These are phyloP conservation scores for Nasonia longicornis DNA, from an alignment of 1,140 invertebrate species.

Conservation along the genomic window DNA sequence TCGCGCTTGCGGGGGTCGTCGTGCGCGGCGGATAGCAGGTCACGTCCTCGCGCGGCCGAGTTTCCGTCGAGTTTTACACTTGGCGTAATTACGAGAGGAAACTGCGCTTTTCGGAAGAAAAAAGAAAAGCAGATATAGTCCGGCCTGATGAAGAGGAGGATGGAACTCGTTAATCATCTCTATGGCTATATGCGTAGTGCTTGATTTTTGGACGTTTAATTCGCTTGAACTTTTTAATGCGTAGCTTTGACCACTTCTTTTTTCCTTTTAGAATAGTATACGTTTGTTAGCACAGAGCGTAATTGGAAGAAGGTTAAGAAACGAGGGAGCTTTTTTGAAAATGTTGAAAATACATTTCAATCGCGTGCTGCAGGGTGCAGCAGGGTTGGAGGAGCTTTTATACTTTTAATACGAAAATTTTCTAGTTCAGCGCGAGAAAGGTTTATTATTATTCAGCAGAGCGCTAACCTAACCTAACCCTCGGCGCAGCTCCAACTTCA, in stretches of 20 bases:
- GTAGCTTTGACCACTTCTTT: too few species aligned
- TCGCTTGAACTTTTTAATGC: neutral
- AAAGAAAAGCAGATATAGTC: neutral
- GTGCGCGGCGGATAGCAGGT: neutral
- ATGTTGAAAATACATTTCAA: conserved; percentile 18
- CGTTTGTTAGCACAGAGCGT: too few species aligned
- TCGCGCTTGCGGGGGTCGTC: neutral
- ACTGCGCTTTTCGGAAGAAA: neutral
- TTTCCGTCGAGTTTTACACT: conserved; percentile 9
- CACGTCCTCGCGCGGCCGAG: conserved; percentile 8
- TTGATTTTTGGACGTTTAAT: neutral
- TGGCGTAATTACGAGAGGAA: conserved; percentile 2
- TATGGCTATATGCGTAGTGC: neutral
- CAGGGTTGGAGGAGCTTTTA: neutral
- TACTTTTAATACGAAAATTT: conserved; percentile 37
- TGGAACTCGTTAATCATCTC: neutral
- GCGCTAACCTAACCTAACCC: neutral
- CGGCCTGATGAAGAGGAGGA: neutral
- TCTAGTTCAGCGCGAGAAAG: conserved; percentile 4
- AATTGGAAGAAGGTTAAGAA: too few species aligned
- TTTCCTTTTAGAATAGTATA: too few species aligned
- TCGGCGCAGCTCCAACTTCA: neutral
- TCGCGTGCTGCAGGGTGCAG: neutral
- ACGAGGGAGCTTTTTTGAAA: neutral
- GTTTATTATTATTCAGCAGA: conserved; percentile 42